Base-by-base conservation (phyloP, 2,888 invertebrate species). In the Drosophila pullipes region DNA sequence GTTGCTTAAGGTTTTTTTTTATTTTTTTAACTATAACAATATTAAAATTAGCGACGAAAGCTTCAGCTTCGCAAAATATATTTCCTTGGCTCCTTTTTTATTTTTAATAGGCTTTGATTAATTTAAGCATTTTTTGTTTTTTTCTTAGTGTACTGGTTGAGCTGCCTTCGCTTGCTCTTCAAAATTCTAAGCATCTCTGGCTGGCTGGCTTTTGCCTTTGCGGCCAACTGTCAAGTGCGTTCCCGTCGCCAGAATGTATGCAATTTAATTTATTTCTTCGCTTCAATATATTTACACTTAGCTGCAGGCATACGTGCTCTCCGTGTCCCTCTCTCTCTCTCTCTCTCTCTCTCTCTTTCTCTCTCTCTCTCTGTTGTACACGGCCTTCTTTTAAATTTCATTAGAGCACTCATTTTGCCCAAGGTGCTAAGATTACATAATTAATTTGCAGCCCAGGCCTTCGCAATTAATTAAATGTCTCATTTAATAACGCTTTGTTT, bases 401-500 rank as follows among this genome's bases (percentile, higher is more conserved):
- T 81, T 76, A 82, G 89, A 90, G 85, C 74, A 67, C 81, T 74
- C 67, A 76, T 68, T 80, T 74, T 53, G 86, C 91, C 85, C 60
- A 60, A 87, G 87, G 89, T 82, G 87, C 88, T 78, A 82, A 91
- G 90, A 89, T 89, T 91, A 89, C 90, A 84, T 89, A 89, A 91
- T 91, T 89, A 84, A 87, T 84, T 87, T 89, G 74, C 85, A 83
- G 78, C 75, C 68, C 81, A 71, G 59, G 76, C 70, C 79, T 69
- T 65, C 66, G 86, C 85, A 90, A 90, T 91, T 91, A 91, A 91
- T 90, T 90, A 89, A 90, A 85, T 89, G 91, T 84, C 83, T 80
- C 89, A 86, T 91, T 90, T 91, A 90, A 83, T 91, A 89, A 90
- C 87, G 89, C 87, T 90, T 91, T 87, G 89, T 82, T 89, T 79